These are phyloP conservation scores for Bhutanitis thaidina DNA, from an alignment of 2,888 invertebrate species.

Conservation along the genomic window DNA sequence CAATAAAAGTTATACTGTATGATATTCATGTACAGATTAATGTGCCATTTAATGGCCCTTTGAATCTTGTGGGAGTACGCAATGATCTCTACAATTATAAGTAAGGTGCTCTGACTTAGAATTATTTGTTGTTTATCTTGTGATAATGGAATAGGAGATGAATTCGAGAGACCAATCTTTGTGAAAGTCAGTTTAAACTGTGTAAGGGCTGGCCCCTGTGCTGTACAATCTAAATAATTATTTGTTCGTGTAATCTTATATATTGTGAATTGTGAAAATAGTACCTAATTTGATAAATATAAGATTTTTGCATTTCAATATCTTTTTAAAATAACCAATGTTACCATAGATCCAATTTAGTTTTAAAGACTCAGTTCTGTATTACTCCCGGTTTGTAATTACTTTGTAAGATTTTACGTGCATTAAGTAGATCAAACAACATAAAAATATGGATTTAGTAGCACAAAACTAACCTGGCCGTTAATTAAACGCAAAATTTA, in stretches of 20 bases:
- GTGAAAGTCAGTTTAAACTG: constrained; percentile 54
- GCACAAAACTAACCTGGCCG: constrained; percentile 8
- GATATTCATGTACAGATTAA: constrained; percentile 66
- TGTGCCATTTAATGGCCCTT: constrained; percentile 70
- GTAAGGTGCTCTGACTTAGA: constrained; percentile 79
- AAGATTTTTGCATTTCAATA: constrained; percentile 66
- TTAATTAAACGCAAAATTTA: neutral
- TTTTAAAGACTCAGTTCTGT: constrained; percentile 12
- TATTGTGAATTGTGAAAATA: constrained; percentile 24
- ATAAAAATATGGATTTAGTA: neutral
- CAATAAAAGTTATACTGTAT: constrained; percentile 65
- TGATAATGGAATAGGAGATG: constrained; percentile 66
- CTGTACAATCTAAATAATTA: constrained; percentile 31
- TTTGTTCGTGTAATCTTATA: neutral
- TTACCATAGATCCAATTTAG: constrained; percentile 47
- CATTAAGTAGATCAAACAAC: neutral
- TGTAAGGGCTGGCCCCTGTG: constrained; percentile 65
- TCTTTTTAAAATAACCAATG: constrained; percentile 52
- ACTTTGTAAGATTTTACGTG: no score
- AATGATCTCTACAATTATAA: constrained; percentile 80
- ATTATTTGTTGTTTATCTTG: constrained; percentile 71
- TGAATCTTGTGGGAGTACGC: constrained; percentile 59
- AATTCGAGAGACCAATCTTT: constrained; percentile 70
- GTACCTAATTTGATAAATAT: constrained; percentile 36
- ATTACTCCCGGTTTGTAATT: neutral